Conservation (phyloP, 2,797 vertebrate species). For the Scarus forsteni region DNA sequence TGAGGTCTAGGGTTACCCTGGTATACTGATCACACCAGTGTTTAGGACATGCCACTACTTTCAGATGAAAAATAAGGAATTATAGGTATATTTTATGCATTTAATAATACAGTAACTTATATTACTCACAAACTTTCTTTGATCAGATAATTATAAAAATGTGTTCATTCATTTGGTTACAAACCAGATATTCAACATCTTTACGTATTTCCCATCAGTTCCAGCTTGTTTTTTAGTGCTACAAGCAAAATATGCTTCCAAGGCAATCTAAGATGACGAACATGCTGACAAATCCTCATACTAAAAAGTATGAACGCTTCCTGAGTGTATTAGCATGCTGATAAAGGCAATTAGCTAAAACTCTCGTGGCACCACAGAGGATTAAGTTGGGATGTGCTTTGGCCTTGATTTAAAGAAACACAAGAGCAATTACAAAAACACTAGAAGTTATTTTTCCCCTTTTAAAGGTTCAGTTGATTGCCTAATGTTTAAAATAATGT, state of each 20-base stretch:
- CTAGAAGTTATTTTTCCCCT: neutral
- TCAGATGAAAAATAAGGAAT: no score
- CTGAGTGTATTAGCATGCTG: slow-evolving; percentile 13
- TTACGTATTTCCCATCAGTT: neutral
- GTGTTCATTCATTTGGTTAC: neutral
- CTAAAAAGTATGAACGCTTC: slow-evolving; percentile 2
- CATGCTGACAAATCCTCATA: no score
- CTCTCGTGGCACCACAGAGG: neutral
- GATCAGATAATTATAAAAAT: neutral
- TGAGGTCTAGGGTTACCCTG: no score
- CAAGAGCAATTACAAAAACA: neutral
- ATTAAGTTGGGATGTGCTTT: neutral
- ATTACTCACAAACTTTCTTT: neutral
- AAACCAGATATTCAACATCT: neutral
- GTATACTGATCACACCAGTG: no score
- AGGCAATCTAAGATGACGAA: neutral
- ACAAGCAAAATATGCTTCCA: neutral
- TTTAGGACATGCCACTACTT: no score
- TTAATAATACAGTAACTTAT: no score
- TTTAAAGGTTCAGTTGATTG: no score
- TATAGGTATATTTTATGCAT: no score
- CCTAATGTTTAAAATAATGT: no score
- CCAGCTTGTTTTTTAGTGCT: neutral
- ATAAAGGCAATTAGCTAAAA: slow-evolving; percentile 18
- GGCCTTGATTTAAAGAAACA: neutral